These are phyloP conservation scores for Rhinolophus sinicus DNA, from an alignment of 2,113 vertebrate genomes.

Conservation along the genomic window DNA sequence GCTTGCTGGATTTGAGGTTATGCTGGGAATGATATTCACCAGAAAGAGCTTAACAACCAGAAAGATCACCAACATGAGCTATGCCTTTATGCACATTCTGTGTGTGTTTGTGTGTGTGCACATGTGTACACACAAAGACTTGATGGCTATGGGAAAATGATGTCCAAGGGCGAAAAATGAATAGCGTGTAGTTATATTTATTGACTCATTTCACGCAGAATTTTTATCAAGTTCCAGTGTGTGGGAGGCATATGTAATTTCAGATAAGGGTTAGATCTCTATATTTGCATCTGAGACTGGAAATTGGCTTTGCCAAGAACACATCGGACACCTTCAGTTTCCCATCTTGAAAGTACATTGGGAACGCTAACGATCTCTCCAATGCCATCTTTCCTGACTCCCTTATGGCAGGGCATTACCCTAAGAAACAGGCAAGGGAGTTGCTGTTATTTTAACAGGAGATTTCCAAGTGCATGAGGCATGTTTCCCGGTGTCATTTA, in stretches of 20 bases:
- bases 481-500: neutral
- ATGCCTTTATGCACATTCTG: neutral
- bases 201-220: neutral
- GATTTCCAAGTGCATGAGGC: neutral
- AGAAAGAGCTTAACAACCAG: neutral
- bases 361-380: neutral
- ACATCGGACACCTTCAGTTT: neutral
- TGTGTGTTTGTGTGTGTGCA: neutral
- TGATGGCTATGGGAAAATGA: neutral
- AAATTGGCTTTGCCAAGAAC: neutral
- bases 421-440: neutral
- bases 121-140: neutral
- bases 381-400: neutral
- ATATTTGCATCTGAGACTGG: neutral
- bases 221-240: neutral
- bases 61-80: neutral
- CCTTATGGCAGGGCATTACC: neutral
- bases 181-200: neutral
- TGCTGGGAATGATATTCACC: neutral
- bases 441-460: neutral
- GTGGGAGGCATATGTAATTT: neutral
- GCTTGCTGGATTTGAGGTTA: slow-evolving; percentile 61
- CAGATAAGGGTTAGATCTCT: neutral
- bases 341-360: neutral
- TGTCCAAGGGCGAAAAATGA: neutral